Base-by-base conservation (phyloP, 2,113 vertebrate genomes). In the Scartelaos histophorus region DNA sequence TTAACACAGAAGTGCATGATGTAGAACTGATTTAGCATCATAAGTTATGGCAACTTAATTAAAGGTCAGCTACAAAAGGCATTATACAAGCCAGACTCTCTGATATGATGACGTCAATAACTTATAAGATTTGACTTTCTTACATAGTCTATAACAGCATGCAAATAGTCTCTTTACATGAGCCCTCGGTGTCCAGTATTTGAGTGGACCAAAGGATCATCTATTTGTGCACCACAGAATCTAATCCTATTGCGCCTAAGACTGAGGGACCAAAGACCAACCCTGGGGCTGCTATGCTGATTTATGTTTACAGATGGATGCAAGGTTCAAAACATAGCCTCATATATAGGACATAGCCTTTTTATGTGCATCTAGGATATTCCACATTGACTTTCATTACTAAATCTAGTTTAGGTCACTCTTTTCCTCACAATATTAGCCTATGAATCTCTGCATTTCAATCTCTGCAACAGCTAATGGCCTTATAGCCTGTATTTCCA, bases 161-260 rank as follows among this genome's bases (percentile, higher is more conserved):
- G 60, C 49, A 56, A 17, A 15, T 67, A 69, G 47, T 35, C 19
- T 67, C 43, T 47, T 66, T 47, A 47, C 46, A 47, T 1, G 11
- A 54, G 19, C 51, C 21, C 9, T 54, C 9, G 75, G 76, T 75
- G 71, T 70, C 12, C 56, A 67, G 89, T 87, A 87, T 88, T 81
- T 84, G 78, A 75, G 62, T 19, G 19, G 34, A 69, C 78, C 38
- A 49, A 24, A 47, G 57, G 53, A 71, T 71, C 70, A 79, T 84
- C 80, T 92, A 90, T 92, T 92, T 89, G 81, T 84, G 85, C 75
- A 79, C 77, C 74, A 69, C 49, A 71, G 43, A 76, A 66, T 79
- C 61, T 91, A 90, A 92, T 91, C 89, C 87, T 78, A 82, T 87
- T 87, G 69, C 65, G 57, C 65, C 74, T 1, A n/a, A 85, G 80